Conservation (phyloP, 2,888 invertebrate genomes). For the Rhodophaea formosa region DNA sequence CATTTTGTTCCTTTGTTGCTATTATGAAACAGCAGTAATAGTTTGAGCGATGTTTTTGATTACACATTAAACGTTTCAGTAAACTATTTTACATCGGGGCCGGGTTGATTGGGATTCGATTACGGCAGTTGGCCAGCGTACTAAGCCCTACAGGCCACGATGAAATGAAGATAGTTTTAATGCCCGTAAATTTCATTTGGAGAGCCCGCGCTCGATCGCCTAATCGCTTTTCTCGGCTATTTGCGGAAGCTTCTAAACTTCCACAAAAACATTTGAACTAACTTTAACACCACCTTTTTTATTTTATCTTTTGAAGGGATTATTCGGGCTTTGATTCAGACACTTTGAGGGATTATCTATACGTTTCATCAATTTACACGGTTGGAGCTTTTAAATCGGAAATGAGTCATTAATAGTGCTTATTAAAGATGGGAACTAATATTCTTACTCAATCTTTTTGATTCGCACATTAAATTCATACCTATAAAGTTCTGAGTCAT, state of each 20-base stretch:
- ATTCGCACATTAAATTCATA: too few species aligned
- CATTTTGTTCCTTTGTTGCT: neutral
- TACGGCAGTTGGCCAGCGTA: slow-evolving; percentile 65
- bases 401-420: neutral
- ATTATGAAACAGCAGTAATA: slow-evolving; percentile 60
- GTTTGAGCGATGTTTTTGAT: slow-evolving; percentile 59
- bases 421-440: too few species aligned
- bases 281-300: slow-evolving; percentile 14
- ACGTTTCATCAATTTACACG: neutral
- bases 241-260: slow-evolving; percentile 60
- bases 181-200: slow-evolving; percentile 74
- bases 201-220: slow-evolving; percentile 59
- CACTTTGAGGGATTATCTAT: slow-evolving; percentile 2
- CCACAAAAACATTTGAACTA: slow-evolving; percentile 34
- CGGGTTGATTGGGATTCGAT: slow-evolving; percentile 75
- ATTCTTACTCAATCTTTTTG: too few species aligned
- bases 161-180: slow-evolving; percentile 78
- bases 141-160: slow-evolving; percentile 61
- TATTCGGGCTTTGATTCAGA: slow-evolving; percentile 5
- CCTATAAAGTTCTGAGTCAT: too few species aligned
- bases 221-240: slow-evolving; percentile 65
- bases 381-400: neutral
- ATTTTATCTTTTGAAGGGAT: slow-evolving; percentile 5
- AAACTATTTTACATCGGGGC: slow-evolving; percentile 68
- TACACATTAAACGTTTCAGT: slow-evolving; percentile 67